These are phyloP conservation scores for Sericinus montela DNA, from an alignment of 2,888 invertebrate species.

Conservation along the genomic window DNA sequence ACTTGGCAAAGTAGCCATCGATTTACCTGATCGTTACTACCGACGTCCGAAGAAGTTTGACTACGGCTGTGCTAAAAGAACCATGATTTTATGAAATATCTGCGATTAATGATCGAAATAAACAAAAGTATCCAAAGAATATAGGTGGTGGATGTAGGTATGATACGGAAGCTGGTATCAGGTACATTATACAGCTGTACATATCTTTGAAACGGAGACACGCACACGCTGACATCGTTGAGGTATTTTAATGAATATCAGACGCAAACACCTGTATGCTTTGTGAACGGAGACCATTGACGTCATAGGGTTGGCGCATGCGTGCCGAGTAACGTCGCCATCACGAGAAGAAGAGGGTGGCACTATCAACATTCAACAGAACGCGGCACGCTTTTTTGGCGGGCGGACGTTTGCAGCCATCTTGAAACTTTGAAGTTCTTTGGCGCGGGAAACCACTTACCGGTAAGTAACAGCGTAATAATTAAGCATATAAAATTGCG, in stretches of 20 bases:
- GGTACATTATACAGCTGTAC: no score
- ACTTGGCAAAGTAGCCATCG: no score
- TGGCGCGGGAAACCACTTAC: constrained; percentile 52
- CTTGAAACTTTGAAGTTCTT: constrained; percentile 27
- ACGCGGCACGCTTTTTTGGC: constrained; percentile 53
- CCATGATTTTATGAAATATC: no score
- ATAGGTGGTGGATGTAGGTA: no score
- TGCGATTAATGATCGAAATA: no score
- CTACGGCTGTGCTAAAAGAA: no score
- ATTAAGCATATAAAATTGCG: constrained; percentile 7
- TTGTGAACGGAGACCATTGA: constrained; percentile 74
- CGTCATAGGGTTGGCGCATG: constrained; percentile 66
- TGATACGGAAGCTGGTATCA: no score
- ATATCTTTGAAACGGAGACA: neutral
- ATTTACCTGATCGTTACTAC: no score
- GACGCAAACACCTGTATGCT: constrained; percentile 65
- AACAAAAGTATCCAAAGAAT: no score
- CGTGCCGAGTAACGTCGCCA: constrained; percentile 41
- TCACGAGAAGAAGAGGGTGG: constrained; percentile 23
- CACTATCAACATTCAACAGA: constrained; percentile 29
- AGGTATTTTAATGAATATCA: constrained; percentile 31
- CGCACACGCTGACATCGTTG: constrained; percentile 18
- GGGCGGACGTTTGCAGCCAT: constrained; percentile 40
- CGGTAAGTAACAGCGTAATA: constrained; percentile 47
- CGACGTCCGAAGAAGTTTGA: no score